Conservation (phyloP, 2,888 invertebrate genomes). For the Brenthis ino region DNA sequence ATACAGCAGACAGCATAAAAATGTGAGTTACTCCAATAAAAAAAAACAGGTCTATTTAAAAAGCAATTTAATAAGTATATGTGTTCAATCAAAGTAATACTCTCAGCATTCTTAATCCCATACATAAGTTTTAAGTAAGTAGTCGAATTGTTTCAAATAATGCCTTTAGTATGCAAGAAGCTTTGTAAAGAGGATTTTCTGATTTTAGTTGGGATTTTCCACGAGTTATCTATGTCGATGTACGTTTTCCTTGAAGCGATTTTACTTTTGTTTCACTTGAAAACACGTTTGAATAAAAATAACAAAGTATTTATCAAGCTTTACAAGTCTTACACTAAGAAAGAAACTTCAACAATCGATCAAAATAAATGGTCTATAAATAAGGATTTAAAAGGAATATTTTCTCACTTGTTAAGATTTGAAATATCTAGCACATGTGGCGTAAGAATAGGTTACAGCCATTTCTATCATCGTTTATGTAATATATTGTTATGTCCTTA, state of each 20-base stretch:
- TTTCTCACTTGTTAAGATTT: slow-evolving; percentile 36
- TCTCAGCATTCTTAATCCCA: no score
- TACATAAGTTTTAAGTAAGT: background rate
- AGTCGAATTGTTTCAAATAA: slow-evolving; percentile 8
- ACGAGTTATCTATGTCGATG: slow-evolving; percentile 52
- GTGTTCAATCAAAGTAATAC: no score
- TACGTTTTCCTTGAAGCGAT: slow-evolving; percentile 41
- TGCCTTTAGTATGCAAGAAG: slow-evolving; percentile 26
- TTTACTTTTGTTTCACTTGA: slow-evolving; percentile 39
- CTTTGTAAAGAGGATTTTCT: slow-evolving; percentile 67
- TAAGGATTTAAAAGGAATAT: slow-evolving; percentile 29
- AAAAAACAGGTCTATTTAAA: no score
- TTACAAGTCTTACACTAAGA: slow-evolving; percentile 19
- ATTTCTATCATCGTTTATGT: slow-evolving; percentile 7
- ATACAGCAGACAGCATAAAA: no score
- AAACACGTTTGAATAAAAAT: slow-evolving; percentile 35
- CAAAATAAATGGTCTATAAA: slow-evolving; percentile 32
- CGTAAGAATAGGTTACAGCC: background rate
- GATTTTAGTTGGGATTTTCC: slow-evolving; percentile 65
- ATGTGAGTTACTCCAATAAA: no score
- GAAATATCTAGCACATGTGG: slow-evolving; percentile 18
- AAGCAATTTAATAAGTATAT: no score
- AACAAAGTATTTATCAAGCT: slow-evolving; percentile 29
- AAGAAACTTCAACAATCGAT: slow-evolving; percentile 22
- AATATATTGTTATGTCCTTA: background rate